A percentile compares a stretch with the other conserved stretches of the same genome.
These are phyloP conservation scores for Dicrurus megarhynchus DNA, from an alignment of 2,113 vertebrate genomes.

Conservation along the genomic window DNA sequence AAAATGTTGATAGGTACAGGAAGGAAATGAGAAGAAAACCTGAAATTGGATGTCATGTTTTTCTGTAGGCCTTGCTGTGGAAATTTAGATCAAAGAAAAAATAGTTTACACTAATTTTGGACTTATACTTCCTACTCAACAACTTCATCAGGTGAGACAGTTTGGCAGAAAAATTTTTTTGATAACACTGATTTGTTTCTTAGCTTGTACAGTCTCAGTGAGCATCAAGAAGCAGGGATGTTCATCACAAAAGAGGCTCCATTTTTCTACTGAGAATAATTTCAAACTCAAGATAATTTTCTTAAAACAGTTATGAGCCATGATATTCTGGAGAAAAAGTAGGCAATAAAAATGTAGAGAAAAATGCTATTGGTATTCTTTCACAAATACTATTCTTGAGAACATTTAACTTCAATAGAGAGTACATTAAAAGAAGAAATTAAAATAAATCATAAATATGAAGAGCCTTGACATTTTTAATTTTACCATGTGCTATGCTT, in stretches of 20 bases:
- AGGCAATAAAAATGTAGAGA: not conserved
- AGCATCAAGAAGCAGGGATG: not conserved
- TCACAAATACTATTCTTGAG: not conserved
- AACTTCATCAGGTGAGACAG: not conserved
- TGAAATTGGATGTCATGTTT: not conserved
- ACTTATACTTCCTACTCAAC: not conserved
- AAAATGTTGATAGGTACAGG: not conserved
- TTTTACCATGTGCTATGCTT: not conserved
- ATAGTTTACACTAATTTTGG: not conserved
- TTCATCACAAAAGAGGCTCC: not conserved
- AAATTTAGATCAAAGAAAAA: not conserved
- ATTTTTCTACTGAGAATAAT: not conserved
- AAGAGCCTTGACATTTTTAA: slow-evolving; percentile 4
- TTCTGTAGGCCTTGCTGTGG: not conserved
- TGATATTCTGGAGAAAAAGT: not conserved
- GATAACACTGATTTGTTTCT: not conserved
- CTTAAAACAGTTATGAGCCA: not conserved
- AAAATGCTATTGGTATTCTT: not conserved
- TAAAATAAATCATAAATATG: slow-evolving; percentile 19
- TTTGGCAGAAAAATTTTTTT: not conserved
- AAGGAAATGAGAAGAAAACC: not conserved
- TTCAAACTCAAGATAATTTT: not conserved
- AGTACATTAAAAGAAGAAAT: not conserved
- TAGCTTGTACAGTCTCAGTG: not conserved
- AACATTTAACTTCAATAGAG: not conserved